Conservation (phyloP, 2,888 invertebrate genomes). For the Lottia scabra region DNA sequence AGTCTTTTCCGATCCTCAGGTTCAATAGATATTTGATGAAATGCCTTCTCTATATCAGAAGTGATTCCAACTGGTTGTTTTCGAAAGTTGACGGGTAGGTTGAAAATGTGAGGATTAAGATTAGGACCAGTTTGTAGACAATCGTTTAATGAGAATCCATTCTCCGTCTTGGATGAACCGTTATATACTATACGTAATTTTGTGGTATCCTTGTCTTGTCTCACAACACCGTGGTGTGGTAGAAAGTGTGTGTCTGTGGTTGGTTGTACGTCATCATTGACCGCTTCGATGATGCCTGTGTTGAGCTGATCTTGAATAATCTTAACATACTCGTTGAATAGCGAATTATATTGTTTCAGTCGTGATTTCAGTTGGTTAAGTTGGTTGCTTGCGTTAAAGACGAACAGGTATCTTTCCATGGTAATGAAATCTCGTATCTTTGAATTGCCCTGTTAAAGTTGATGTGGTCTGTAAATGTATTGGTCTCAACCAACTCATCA, state of each 20-base stretch:
- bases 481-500: not conserved
- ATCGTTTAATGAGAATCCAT: not conserved
- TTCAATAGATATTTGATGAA: conserved; percentile 5
- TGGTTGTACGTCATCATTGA: no score
- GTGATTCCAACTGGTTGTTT: conserved; percentile 2
- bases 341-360: not conserved
- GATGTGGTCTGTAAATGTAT: not conserved
- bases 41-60: conserved; percentile 11
- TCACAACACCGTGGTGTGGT: conserved; percentile 4
- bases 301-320: not conserved
- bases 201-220: conserved; percentile 5
- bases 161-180: not conserved
- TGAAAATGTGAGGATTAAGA: conserved; percentile 7
- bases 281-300: not conserved
- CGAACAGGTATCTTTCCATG: not conserved
- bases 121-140: conserved; percentile 9
- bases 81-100: not conserved
- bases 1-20: not conserved
- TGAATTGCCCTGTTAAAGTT: not conserved
- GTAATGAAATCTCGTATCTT: conserved; percentile 3
- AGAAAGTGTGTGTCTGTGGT: not conserved
- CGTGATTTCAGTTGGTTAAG: not conserved
- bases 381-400: not conserved
- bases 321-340: not conserved
- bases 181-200: conserved; percentile 9